phyloP scores from a whole-genome alignment of 2,888 invertebrate species.

The Sacculina carcini region DNA sequence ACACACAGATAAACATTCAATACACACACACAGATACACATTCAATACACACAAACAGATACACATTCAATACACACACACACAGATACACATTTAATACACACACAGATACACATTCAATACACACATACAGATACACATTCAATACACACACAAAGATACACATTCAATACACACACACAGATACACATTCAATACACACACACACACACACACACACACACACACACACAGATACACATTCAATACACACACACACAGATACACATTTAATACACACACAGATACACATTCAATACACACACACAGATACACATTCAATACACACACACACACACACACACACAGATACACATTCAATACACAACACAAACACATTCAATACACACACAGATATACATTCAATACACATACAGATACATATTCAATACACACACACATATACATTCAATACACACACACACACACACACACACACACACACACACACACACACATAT shows the following conservation, averaged over 20 bases:
- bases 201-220: background rate
- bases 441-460: constrained; percentile 5
- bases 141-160: background rate
- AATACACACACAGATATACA: background rate
- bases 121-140: background rate
- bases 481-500: background rate
- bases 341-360: constrained; percentile 5
- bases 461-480: background rate
- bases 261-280: constrained; percentile 8
- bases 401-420: background rate
- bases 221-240: background rate
- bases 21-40: background rate
- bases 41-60: no score
- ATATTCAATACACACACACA: no score
- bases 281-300: no score
- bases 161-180: background rate
- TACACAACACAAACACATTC: background rate
- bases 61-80: background rate
- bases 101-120: constrained; percentile 1
- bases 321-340: background rate
- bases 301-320: background rate
- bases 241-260: background rate
- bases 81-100: background rate
- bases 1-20: background rate
- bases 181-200: constrained; percentile 6